A percentile compares a stretch with the other conserved stretches of the same genome.
phyloP scores from a whole-genome alignment of 1,140 invertebrate species.

The Plodia interpunctella region DNA sequence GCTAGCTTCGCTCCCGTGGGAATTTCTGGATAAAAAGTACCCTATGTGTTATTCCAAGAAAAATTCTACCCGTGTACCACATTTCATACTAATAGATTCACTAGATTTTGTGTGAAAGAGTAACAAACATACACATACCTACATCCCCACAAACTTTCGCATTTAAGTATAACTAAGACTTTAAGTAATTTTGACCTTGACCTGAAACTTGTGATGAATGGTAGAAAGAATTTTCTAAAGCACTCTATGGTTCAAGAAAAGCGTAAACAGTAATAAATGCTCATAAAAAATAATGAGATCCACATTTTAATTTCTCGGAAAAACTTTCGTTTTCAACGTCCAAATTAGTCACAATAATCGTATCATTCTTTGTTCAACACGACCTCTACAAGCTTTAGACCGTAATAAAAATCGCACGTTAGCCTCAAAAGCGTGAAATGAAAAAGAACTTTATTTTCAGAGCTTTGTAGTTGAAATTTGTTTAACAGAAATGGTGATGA shows the following conservation, averaged over 20 bases:
- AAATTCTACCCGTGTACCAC: too few species aligned
- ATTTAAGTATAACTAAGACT: too few species aligned
- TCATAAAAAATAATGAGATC: not conserved
- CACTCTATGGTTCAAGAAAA: not conserved
- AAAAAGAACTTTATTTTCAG: not conserved
- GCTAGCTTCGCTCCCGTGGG: too few species aligned
- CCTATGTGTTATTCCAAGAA: too few species aligned
- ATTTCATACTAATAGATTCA: too few species aligned
- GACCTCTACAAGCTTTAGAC: slow-evolving; percentile 27
- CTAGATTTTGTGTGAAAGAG: too few species aligned
- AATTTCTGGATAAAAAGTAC: too few species aligned
- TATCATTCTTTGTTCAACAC: slow-evolving; percentile 28
- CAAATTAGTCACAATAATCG: slow-evolving; percentile 2
- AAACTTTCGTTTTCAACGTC: not conserved
- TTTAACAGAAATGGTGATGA: not conserved
- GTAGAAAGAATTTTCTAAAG: too few species aligned
- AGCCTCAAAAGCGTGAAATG: slow-evolving; percentile 10
- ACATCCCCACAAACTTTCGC: too few species aligned
- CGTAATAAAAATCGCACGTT: slow-evolving; percentile 14
- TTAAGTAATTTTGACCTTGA: too few species aligned
- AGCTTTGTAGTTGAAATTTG: not conserved
- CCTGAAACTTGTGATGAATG: too few species aligned
- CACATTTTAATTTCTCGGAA: not conserved
- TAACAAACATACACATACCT: too few species aligned
- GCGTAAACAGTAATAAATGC: not conserved